Conservation (phyloP, 2,113 vertebrate genomes). For the Centrocercus urophasianus region DNA sequence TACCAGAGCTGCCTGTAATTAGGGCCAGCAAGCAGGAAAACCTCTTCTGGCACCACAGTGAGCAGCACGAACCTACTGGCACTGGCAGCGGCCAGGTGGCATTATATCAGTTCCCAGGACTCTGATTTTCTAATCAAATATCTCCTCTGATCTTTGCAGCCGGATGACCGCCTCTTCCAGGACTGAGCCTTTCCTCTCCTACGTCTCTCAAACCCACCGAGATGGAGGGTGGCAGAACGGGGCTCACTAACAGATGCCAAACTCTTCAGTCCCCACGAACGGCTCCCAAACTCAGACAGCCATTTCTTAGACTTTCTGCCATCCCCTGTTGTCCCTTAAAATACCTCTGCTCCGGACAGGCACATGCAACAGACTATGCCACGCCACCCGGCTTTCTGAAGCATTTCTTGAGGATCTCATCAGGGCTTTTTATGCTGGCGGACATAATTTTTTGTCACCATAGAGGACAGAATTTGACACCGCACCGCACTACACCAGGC, state of each 20-base stretch:
- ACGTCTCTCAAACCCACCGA: background rate
- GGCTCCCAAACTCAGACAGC: background rate
- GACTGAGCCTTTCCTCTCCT: background rate
- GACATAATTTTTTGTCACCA: background rate
- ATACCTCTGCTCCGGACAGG: fast-evolving
- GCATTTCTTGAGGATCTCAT: background rate
- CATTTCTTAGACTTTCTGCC: background rate
- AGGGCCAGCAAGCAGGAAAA: background rate
- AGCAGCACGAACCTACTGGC: background rate
- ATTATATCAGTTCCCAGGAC: background rate
- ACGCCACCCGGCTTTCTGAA: background rate
- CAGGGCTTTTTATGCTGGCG: background rate
- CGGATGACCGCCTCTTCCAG: fast-evolving
- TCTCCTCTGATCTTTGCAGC: background rate
- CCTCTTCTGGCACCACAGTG: background rate
- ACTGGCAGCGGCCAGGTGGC: background rate
- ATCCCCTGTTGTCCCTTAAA: background rate
- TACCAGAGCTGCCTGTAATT: background rate
- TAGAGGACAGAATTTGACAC: constrained; percentile 29
- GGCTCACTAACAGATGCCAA: fast-evolving
- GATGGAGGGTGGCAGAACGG: fast-evolving
- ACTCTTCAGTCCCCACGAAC: fast-evolving
- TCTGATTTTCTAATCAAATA: background rate
- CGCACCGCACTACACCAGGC: constrained; percentile 23
- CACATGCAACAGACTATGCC: background rate